Evolutionary conservation across 2,888 invertebrate genomes (phyloP), one percentile per base, ranked within the genome.

Genomic region (Octonoba sinensis): DNA sequence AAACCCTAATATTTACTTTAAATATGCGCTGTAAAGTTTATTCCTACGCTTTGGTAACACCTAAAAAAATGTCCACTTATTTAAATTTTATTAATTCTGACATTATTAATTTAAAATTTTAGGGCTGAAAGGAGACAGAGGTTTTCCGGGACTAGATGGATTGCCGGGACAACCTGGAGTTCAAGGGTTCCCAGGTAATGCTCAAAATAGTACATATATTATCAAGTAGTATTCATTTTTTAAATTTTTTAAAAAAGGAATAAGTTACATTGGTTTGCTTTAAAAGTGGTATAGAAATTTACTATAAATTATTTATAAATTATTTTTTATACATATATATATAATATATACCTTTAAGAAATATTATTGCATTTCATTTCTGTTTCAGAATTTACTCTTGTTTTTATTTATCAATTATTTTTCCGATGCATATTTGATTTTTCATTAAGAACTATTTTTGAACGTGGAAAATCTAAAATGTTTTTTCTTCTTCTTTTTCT

Each of bases 101-200:
- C 15, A 49, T 49, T 56, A 18, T 3, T 56, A 12, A 4, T 56
- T 56, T 6, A 20, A 22, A 15, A 18, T 57, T 60, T 46, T n/a
- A 83, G 83, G 83, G 15, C 20, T 49, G 15, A 83, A 83, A n/a
- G 83, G 83, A 2, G 72, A 77, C 18, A 60, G 75, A 15, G 88
- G 88, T 71, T 85, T 86, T 18, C 86, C 87, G 44, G 88, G 88
- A 71, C 84, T 86, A 27, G 87, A 87, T 71, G 88, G 88, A 83
- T 86, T 86, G 73, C 87, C 88, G 66, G 88, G 88, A 83, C 85
- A 85, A 54, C 87, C 87, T 83, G 88, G 88, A 84, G 87, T 87
- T 46, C 83, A 86, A 83, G 88, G 88, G 57, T 78, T 73, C 46
- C 66, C 77, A 20, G 83, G 83, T 83, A 54, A 69, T 18, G 8